Conservation (phyloP, 1,140 invertebrate species). For the Brachionus calyciflorus region DNA sequence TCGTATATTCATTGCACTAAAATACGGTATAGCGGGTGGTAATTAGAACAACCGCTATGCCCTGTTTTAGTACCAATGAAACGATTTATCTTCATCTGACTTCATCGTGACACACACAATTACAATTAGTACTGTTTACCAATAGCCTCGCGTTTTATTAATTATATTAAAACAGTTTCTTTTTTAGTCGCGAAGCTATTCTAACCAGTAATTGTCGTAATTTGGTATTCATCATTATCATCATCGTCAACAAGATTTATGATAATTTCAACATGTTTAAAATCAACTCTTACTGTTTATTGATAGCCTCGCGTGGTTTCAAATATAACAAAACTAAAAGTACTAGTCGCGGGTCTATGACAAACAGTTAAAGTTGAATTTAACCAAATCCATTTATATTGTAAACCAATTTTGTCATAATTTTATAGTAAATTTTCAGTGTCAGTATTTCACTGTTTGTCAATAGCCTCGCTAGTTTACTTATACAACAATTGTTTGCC, state of each 20-base stretch:
- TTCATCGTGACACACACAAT: not conserved
- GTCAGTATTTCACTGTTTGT: not conserved
- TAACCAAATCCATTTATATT: no score
- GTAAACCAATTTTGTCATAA: no score
- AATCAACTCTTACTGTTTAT: not conserved
- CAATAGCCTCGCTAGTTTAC: slow-evolving; percentile 6
- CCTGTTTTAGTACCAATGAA: not conserved
- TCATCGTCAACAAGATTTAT: not conserved
- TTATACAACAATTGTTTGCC: not conserved
- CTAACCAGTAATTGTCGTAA: not conserved
- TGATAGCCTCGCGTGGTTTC: not conserved
- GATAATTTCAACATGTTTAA: not conserved
- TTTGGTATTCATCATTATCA: no score
- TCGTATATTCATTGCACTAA: not conserved
- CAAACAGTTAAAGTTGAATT: no score
- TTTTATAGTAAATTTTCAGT: not conserved
- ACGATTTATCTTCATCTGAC: not conserved
- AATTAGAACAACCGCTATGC: not conserved
- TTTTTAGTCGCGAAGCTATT: not conserved
- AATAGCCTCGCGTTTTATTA: not conserved
- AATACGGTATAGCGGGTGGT: slow-evolving; percentile 1
- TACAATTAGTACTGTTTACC: not conserved
- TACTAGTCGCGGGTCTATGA: not conserved
- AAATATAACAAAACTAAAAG: no score
- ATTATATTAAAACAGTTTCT: no score